phyloP scores from a whole-genome alignment of 2,888 invertebrate genomes.

The Drosophila austrosaltans region DNA sequence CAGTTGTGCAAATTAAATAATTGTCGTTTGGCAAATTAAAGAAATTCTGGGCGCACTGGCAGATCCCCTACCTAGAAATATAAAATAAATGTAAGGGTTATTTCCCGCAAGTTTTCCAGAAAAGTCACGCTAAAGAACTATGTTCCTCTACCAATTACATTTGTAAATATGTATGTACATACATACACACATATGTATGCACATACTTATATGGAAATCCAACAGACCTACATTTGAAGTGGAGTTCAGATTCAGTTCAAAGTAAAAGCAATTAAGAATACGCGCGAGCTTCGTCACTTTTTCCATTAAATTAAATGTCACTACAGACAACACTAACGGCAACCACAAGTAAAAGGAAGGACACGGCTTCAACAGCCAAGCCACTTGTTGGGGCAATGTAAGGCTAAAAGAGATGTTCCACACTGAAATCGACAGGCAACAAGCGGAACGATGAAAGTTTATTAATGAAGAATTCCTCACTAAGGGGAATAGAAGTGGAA shows the following conservation, averaged over 20 bases:
- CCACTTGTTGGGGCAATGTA: conserved; percentile 69
- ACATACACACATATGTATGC: too few relatives aligned
- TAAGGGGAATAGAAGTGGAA: conserved; percentile 6
- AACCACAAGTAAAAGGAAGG: conserved; percentile 26
- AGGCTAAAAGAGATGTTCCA: conserved; percentile 49
- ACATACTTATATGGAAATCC: not conserved
- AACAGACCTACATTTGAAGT: conserved; percentile 30
- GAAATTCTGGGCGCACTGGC: too few relatives aligned
- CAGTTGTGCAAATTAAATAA: too few relatives aligned
- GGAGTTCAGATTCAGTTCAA: conserved; percentile 45
- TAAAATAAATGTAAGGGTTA: too few relatives aligned
- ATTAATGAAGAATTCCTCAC: conserved; percentile 72
- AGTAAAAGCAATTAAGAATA: conserved; percentile 72
- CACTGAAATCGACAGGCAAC: conserved; percentile 71
- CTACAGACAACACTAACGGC: conserved; percentile 48
- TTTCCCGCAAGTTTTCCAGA: too few relatives aligned
- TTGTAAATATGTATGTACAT: too few relatives aligned
- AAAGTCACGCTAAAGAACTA: too few relatives aligned
- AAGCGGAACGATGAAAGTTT: conserved; percentile 62
- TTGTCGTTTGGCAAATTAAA: too few relatives aligned
- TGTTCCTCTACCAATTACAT: too few relatives aligned
- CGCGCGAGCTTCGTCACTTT: conserved; percentile 52
- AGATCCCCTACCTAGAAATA: too few relatives aligned
- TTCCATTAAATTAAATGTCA: conserved; percentile 68
- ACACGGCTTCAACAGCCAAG: conserved; percentile 44